phyloP scores from a whole-genome alignment of 2,888 invertebrate species.

The Hofmannophila pseudospretella region DNA sequence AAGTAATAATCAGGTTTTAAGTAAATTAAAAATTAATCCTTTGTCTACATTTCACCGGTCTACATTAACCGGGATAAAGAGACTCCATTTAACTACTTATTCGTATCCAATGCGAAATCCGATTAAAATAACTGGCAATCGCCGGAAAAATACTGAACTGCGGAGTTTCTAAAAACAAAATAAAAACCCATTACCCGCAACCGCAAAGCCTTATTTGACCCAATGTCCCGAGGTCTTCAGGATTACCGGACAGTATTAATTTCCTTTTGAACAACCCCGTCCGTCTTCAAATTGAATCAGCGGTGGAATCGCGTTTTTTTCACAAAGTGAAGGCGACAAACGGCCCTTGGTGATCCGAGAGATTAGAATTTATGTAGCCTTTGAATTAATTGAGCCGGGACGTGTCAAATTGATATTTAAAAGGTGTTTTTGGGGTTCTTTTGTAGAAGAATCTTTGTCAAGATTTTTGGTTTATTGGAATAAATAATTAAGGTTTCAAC shows the following conservation, averaged over 20 bases:
- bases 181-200: slow-evolving; percentile 13
- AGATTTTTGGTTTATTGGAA: background rate
- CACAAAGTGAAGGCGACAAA: slow-evolving; percentile 28
- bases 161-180: slow-evolving; percentile 1
- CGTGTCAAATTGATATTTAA: background rate
- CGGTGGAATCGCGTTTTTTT: slow-evolving; percentile 39
- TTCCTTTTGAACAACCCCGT: slow-evolving; percentile 28
- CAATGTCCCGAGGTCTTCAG: slow-evolving; percentile 7
- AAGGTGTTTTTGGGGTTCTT: background rate
- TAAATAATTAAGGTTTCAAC: too few species aligned
- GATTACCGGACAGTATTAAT: slow-evolving; percentile 36
- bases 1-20: too few species aligned
- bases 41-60: too few species aligned
- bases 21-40: too few species aligned
- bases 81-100: too few species aligned
- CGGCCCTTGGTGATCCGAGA: slow-evolving; percentile 20
- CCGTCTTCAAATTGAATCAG: slow-evolving; percentile 43
- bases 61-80: too few species aligned
- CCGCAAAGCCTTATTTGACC: slow-evolving; percentile 16
- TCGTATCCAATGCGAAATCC: too few species aligned
- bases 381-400: slow-evolving; percentile 25
- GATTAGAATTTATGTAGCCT: slow-evolving; percentile 38
- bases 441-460: too few species aligned
- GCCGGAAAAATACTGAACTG: background rate
- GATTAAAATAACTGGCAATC: background rate